These are phyloP conservation scores for Enteromius viviparus DNA, from an alignment of 2,797 vertebrate genomes.

Conservation along the genomic window DNA sequence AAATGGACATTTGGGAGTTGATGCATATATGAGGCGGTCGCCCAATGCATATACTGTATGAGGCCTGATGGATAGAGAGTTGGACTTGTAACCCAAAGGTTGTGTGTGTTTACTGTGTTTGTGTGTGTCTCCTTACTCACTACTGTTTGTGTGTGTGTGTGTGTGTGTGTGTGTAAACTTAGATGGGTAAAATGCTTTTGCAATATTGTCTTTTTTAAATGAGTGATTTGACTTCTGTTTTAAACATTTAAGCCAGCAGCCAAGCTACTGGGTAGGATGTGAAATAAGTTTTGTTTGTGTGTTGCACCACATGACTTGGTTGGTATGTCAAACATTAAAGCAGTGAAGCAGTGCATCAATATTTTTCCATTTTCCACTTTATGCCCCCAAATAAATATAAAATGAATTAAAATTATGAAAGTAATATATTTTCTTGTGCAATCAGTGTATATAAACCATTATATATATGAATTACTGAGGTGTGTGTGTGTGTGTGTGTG, in stretches of 20 bases:
- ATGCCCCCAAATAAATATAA: neutral
- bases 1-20: neutral
- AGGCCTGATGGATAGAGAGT: too few species aligned
- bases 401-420: neutral
- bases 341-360: neutral
- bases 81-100: too few species aligned
- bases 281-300: neutral
- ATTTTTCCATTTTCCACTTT: too few species aligned
- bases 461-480: neutral
- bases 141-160: too few species aligned
- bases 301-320: neutral
- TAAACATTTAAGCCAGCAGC: neutral
- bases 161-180: too few species aligned
- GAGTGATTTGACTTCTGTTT: neutral
- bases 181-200: neutral
- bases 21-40: neutral
- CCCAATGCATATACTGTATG: too few species aligned
- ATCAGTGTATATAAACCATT: neutral
- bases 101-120: too few species aligned
- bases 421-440: too few species aligned
- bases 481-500: constrained; percentile 3
- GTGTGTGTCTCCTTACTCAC: too few species aligned
- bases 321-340: neutral
- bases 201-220: neutral
- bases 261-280: neutral